Conservation (phyloP, 1,140 invertebrate species). For the Lanistes nyassanus region DNA sequence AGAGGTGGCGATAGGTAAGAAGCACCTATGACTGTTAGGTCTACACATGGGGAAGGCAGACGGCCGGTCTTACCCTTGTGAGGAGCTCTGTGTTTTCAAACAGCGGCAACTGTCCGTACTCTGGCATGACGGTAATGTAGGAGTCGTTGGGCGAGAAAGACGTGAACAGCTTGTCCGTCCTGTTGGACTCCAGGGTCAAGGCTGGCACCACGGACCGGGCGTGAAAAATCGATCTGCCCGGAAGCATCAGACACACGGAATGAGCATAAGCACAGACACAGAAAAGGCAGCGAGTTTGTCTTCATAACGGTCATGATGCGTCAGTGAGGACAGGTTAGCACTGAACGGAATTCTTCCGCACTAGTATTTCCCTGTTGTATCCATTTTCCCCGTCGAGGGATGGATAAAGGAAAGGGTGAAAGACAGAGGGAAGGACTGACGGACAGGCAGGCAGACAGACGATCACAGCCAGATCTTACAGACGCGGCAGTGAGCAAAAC, state of each 20-base stretch:
- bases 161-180: constrained; percentile 42
- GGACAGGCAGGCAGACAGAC: background rate
- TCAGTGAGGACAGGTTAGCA: too few relatives aligned
- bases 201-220: constrained; percentile 49
- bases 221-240: constrained; percentile 47
- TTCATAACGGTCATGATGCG: too few relatives aligned
- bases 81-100: constrained; percentile 44
- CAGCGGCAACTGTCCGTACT: constrained; percentile 47
- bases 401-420: too few relatives aligned
- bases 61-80: constrained; percentile 46
- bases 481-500: too few relatives aligned
- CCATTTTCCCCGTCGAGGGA: too few relatives aligned
- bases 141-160: constrained; percentile 57
- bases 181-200: constrained; percentile 43
- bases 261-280: background rate
- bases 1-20: too few relatives aligned
- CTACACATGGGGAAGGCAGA: too few relatives aligned
- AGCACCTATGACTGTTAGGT: too few relatives aligned
- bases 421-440: background rate
- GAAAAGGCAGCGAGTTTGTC: too few relatives aligned
- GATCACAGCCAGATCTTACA: too few relatives aligned
- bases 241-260: background rate
- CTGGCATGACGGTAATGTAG: constrained; percentile 51
- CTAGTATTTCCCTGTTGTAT: too few relatives aligned
- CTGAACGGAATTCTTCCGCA: too few relatives aligned